Conservation (phyloP, 2,888 invertebrate species). For the Melangyna quadrimaculata region DNA sequence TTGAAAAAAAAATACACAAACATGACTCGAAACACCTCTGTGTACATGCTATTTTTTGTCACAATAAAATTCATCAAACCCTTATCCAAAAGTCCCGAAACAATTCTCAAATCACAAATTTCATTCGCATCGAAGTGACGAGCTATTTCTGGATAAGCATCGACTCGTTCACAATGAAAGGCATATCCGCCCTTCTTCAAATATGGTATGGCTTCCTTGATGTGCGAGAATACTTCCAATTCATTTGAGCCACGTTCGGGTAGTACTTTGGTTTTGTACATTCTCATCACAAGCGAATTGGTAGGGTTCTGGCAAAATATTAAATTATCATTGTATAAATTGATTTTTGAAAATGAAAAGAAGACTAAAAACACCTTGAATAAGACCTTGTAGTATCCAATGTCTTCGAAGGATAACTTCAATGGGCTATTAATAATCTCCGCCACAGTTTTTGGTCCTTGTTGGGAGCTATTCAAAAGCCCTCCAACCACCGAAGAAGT, state of each 20-base stretch:
- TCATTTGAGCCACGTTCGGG: conserved; percentile 73
- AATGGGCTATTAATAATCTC: conserved; percentile 77
- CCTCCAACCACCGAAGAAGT: conserved; percentile 80
- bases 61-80: conserved; percentile 79
- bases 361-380: conserved; percentile 77
- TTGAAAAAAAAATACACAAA: conserved; percentile 75
- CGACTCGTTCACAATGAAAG: conserved; percentile 81
- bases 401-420: conserved; percentile 79
- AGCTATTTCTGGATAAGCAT: conserved; percentile 80
- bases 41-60: conserved; percentile 80
- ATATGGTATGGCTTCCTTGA: conserved; percentile 79
- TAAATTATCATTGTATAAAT: background rate
- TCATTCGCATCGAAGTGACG: conserved; percentile 80
- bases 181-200: conserved; percentile 81
- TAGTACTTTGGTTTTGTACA: conserved; percentile 76
- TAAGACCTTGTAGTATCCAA: conserved; percentile 79
- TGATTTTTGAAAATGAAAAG: conserved; percentile 53
- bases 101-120: conserved; percentile 81
- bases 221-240: conserved; percentile 75
- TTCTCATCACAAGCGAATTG: conserved; percentile 68
- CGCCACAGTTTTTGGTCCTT: conserved; percentile 77
- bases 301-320: background rate
- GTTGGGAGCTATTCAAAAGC: conserved; percentile 76
- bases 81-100: conserved; percentile 77
- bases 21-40: conserved; percentile 79